These are phyloP conservation scores for Erebia epiphron DNA, from an alignment of 2,888 invertebrate species.

Conservation along the genomic window DNA sequence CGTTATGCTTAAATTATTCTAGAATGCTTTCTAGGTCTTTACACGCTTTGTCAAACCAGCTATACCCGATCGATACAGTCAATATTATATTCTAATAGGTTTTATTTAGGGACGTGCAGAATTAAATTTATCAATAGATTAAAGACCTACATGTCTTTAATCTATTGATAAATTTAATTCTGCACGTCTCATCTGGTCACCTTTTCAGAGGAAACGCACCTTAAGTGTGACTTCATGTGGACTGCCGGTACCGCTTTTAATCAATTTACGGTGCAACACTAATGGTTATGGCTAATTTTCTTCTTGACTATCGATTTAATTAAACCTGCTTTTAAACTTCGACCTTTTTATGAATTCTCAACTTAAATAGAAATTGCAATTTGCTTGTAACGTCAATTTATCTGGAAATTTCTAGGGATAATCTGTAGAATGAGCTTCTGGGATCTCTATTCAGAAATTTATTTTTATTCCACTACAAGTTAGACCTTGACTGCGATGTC, in stretches of 20 bases:
- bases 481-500: too few relatives aligned
- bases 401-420: background rate
- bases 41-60: too few relatives aligned
- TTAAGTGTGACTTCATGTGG: slow-evolving; percentile 8
- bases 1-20: too few relatives aligned
- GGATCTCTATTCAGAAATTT: background rate
- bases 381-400: background rate
- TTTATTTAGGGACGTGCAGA: background rate
- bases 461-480: background rate
- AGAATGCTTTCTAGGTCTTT: too few relatives aligned
- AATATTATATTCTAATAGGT: too few relatives aligned
- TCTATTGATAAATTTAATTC: background rate
- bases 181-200: background rate
- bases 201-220: background rate
- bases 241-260: background rate
- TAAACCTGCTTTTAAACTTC: slow-evolving; percentile 6
- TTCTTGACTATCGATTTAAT: background rate
- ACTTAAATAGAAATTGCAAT: background rate
- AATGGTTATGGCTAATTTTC: slow-evolving; percentile 5
- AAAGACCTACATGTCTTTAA: background rate
- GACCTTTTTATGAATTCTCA: background rate
- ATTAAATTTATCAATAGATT: background rate
- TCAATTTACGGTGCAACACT: slow-evolving; percentile 7
- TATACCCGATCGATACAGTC: too few relatives aligned
- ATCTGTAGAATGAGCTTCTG: background rate